Evolutionary conservation across 2,888 invertebrate species (phyloP), one percentile per base, ranked within the genome.

Genomic region (Spilarctia lutea): DNA sequence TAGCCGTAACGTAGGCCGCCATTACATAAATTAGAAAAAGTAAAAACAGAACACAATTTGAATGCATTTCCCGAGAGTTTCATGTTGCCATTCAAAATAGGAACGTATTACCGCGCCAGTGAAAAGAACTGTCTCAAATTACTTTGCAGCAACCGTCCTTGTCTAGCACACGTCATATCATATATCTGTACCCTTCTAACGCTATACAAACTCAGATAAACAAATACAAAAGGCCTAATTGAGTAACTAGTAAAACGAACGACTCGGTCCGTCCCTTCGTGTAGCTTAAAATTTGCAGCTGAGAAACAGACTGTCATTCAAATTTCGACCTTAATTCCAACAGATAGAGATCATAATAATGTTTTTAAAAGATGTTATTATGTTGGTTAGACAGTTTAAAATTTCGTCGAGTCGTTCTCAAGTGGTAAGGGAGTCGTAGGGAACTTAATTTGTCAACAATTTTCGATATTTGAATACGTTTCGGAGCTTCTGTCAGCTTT

Each of bases 141-240:
- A 96, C 96, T 94, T 90, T 88, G 84, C 91, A 91, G 88, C 79
- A 45, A n/a, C 74, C 76, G 33, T 92, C 92, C 79, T 88, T 85
- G 79, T 94, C 89, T 70, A 35, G 39, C 86, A n/a, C 74, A 52
- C 65, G 39, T 18, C 10, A 70, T 72, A 65, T 65, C 68, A 67
- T 91, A 89, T 84, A 68, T 82, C 76, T 79, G 72, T 94, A 92
- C 78, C 88, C 84, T 81, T 94, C 91, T 82, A 78, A 83, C 87
- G 90, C 93, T 95, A 93, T 93, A 94, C 94, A 95, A 96, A 96
- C 95, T 95, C 94, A 94, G 94, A 96, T 96, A 96, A 96, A 96
- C 95, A 96, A 95, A 96, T 94, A 96, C 96, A 96, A 96, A 96
- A 95, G 95, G 95, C 95, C 96, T 96, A 96, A 96, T 96, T 96